A percentile compares a stretch with the other conserved stretches of the same genome.
Evolutionary conservation across 2,797 vertebrate species (phyloP).

Genomic region (Pseudochirops corinnae): DNA sequence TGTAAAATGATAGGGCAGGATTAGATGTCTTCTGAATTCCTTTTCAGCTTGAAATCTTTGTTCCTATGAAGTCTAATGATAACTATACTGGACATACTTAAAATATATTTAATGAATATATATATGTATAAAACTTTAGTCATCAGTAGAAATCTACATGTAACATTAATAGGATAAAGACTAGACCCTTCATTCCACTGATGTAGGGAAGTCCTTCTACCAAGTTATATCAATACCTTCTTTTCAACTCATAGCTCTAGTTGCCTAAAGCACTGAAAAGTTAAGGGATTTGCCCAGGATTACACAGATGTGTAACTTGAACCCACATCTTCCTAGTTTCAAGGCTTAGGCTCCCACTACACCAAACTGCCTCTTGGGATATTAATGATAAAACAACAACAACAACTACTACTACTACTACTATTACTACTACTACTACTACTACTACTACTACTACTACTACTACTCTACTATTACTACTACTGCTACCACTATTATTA

Average conservation of each 20-base stretch:
- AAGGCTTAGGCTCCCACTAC: not conserved
- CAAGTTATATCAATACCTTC: not conserved
- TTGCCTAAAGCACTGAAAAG: not conserved
- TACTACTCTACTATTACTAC: not conserved
- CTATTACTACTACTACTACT: no score
- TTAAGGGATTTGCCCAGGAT: not conserved
- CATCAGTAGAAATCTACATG: not conserved
- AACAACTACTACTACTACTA: no score
- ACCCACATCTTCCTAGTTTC: not conserved
- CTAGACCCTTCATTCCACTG: not conserved
- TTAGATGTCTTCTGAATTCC: not conserved
- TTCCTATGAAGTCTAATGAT: not conserved
- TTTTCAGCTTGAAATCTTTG: not conserved
- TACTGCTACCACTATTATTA: not conserved
- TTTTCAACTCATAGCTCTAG: not conserved
- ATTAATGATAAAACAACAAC: not conserved
- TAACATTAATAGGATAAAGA: not conserved
- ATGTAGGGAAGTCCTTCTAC: not conserved
- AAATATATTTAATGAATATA: not conserved
- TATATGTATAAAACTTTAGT: not conserved
- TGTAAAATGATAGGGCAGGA: not conserved
- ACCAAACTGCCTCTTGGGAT: not conserved
- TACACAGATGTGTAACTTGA: not conserved
- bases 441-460: not conserved
- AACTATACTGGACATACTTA: not conserved